Conservation (phyloP, 35 echinoderm and acorn worm species). For the Lytechinus variegatus region DNA sequence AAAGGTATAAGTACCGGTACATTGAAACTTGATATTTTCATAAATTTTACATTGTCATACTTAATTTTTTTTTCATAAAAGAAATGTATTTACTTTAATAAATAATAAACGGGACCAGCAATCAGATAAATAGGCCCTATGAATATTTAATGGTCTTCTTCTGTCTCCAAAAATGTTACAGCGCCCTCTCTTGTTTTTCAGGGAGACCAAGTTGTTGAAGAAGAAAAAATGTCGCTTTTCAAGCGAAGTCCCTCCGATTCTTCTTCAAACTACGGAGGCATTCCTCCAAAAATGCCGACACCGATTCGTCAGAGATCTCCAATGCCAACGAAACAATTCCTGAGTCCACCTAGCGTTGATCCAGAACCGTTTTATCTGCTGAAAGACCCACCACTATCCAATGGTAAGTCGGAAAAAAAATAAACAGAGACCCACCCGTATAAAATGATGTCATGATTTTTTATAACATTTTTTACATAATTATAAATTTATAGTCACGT, state of each 20-base stretch:
- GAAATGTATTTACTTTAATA: too few species aligned
- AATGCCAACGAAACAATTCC: conserved; percentile 60
- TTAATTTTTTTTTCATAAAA: too few species aligned
- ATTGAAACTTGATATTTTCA: too few species aligned
- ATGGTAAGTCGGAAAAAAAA: background rate
- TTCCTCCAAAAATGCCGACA: conserved; percentile 84
- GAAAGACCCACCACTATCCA: conserved; percentile 70
- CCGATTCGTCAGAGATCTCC: conserved; percentile 87
- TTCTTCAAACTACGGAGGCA: conserved; percentile 76
- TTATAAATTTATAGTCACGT: too few species aligned
- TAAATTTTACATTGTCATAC: too few species aligned
- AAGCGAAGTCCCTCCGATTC: conserved; percentile 74
- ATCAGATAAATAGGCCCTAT: background rate
- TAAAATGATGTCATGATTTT: background rate
- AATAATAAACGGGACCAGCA: too few species aligned
- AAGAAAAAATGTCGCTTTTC: conserved; percentile 29
- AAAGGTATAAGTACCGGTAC: too few species aligned
- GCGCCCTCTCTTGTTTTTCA: background rate
- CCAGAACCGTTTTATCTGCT: conserved; percentile 84
- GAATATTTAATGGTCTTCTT: too few species aligned
- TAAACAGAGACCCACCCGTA: background rate
- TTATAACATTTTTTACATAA: too few species aligned
- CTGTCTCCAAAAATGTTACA: background rate
- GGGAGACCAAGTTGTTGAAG: background rate
- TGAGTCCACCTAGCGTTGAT: conserved; percentile 62